Base-by-base conservation (phyloP, 2,113 vertebrate genomes). In the Scartelaos histophorus region DNA sequence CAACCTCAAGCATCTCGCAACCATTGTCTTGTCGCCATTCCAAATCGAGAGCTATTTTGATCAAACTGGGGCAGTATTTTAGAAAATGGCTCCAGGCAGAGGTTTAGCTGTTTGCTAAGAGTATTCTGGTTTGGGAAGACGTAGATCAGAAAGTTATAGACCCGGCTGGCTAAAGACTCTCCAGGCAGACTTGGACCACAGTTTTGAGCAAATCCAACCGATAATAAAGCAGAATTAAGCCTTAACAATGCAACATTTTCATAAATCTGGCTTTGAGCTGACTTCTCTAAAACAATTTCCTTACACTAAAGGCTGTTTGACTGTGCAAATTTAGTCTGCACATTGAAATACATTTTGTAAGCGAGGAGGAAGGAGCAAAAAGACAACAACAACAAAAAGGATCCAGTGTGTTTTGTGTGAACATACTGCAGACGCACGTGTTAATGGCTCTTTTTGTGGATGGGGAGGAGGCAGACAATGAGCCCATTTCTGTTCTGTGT, bases 401-500 rank as follows among this genome's bases (percentile, higher is more conserved):
- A 22, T 22, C 10, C 13, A 25, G 38, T 43, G 10, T 43, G 10
- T 43, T 43, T 5, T 51, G 13, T 51, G 49, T 51, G 15, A 5
- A 19, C 49, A 51, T 19, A 19, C 16, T 78, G 74, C 76, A 58
- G 81, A 72, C 47, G 1, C n/a, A 56, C 22, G n/a, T 78, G 78
- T 84, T 78, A 72, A 79, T 78, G 72, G 81, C 66, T 68, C 35
- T 45, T 79, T 80, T 78, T 88, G 86, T 84, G 79, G 82, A 86
- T 71, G 72, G 38, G 69, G 66, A 65, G 68, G 13, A 68, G 76
- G 76, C 78, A 85, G 84, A 92, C 90, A 93, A 93, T 92, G 78
- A 84, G 71, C 69, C 71, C 51, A 82, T 89, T 93, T 91, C 88
- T 88, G 89, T 85, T 34, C 78, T 88, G 86, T 60, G 81, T 77